Evolutionary conservation across 2,888 invertebrate species (phyloP), one percentile per base, ranked within the genome.

Genomic region (Gastrophysa polygoni): DNA sequence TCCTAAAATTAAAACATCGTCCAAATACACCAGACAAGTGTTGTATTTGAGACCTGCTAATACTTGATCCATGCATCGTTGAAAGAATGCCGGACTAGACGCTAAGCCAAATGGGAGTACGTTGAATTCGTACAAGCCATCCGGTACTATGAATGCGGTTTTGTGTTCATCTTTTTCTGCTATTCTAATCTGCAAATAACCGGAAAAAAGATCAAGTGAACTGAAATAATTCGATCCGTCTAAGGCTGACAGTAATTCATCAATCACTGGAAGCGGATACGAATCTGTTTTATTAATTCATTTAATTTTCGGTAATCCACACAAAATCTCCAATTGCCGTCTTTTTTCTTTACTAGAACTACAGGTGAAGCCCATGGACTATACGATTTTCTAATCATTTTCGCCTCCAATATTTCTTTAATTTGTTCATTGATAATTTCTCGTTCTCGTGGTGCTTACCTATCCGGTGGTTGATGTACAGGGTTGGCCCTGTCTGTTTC

Each of bases 311-410:
- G 57, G 57, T 63, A 68, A 38, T 71, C 69, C 0, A 67, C 59
- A 16, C 68, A 69, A n/a, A 75, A 56, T 14, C 74, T 32, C 24
- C 8, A 34, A 61, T 28, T 56, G 28, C n/a, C 14, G 28, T 34
- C 59, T 56, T 73, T 74, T 62, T 78, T 81, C 28, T 59, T 62
- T 0, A 77, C 75, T 5, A 80, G 24, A 0, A 79, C 74, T 2
- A 76, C 69, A 0, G 78, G 79, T 1, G 72, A 65, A 5, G 71
- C 57, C 74, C 75, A 81, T 0, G 79, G 78, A 14, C 70, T 71
- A 1, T 59, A 55, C 1, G 71, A 72, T 21, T 57, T 65, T 55
- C 59, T 49, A 34, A 73, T 68, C 6, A 73, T 56, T 11, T 68
- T 72, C 14, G 57, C 21, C 10, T 69, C 57, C 18, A 71, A 34